Base-by-base conservation (phyloP, 2,797 vertebrate species). In the Karalla daura region DNA sequence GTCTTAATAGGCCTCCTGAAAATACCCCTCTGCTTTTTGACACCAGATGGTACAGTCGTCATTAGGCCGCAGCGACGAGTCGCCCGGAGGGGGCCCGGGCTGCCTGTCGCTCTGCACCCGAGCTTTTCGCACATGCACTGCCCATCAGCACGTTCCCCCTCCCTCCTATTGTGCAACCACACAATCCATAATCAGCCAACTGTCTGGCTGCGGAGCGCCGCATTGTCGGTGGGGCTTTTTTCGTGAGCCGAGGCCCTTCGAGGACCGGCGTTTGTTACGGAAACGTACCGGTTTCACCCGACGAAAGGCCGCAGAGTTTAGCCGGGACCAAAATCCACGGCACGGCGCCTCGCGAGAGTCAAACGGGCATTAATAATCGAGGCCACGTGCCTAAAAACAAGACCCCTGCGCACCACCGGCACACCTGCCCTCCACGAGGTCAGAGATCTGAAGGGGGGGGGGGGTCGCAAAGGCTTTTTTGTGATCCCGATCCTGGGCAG, bases 21-120 rank as follows among this genome's bases (percentile, higher is more conserved):
- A 43, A 64, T 25, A 15, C 13, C 28, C n/a, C 6, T 59, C 51
- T 55, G 54, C 46, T 83, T 83, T 72, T 69, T 77, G 74, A 62
- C 71, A 78, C 32, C 78, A 81, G 84, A 84, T 84, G 70, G 70
- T 79, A 45, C 40, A 28, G 47, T 51, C 17, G 2, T 71, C 61
- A 74, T 77, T 65, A 69, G 59, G 46, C 81, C 61, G 33, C 65
- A 51, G 10, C 62, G 80, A 74, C 72, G 8, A 45, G 71, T 45
- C 37, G 44, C 75, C 65, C 49, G 63, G 77, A 83, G 69, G 39
- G 47, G 49, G n/a, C 76, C 41, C 8, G 30, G 52, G 58, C 52
- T 20, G 18, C 61, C 71, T 10, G 40, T 83, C 77, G 79, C 61
- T 58, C 74, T 76, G 51, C 74, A 52, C 64, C 59, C 78, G 49